These are phyloP conservation scores for Chorisops tibialis DNA, from an alignment of 2,888 invertebrate species.

Conservation along the genomic window DNA sequence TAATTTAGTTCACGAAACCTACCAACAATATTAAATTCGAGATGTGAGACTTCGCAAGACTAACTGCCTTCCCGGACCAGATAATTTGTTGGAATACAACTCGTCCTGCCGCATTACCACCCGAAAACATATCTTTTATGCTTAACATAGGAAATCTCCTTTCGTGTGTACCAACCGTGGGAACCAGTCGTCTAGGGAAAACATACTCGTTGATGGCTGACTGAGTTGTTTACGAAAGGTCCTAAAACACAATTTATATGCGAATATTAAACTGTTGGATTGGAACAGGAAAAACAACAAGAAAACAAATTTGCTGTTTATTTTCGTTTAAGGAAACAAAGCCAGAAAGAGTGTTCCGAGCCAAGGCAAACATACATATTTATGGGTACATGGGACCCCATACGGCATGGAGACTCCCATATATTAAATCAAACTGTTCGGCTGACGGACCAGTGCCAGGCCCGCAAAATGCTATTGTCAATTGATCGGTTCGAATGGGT, in stretches of 20 bases:
- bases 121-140: neutral
- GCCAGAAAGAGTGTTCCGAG: constrained; percentile 4
- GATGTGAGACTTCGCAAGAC: neutral
- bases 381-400: neutral
- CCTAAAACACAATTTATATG: constrained; percentile 28
- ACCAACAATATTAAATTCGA: neutral
- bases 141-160: neutral
- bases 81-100: constrained; percentile 22
- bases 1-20: constrained; percentile 8
- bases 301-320: constrained; percentile 24
- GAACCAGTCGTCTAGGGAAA: constrained; percentile 5
- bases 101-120: constrained; percentile 15
- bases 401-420: neutral
- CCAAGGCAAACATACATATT: neutral
- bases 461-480: too few relatives aligned
- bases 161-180: constrained; percentile 6
- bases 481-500: neutral
- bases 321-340: constrained; percentile 27
- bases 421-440: too few relatives aligned
- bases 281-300: constrained; percentile 19
- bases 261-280: constrained; percentile 27
- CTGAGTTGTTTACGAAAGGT: constrained; percentile 19
- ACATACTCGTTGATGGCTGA: constrained; percentile 14
- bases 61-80: neutral
- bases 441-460: too few relatives aligned